Conservation (phyloP, 1,140 invertebrate species). For the Cydia pomonella region DNA sequence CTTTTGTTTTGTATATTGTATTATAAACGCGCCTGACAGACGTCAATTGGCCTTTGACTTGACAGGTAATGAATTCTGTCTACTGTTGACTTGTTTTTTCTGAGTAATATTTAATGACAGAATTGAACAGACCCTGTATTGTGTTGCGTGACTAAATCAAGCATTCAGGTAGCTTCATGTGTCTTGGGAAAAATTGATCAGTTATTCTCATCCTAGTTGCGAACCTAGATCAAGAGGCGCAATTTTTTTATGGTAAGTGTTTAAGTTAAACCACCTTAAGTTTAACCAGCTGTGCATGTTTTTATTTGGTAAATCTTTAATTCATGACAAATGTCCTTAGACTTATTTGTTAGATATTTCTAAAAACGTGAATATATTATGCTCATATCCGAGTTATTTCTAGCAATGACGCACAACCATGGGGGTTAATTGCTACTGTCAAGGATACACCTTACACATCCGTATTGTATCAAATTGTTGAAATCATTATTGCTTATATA, state of each 20-base stretch:
- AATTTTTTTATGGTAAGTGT: background rate
- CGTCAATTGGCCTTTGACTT: background rate
- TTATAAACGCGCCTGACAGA: background rate
- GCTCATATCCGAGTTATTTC: background rate
- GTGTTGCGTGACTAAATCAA: constrained; percentile 24
- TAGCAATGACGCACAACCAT: constrained; percentile 20
- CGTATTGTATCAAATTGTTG: background rate
- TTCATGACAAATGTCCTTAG: background rate
- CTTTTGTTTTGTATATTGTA: too few relatives aligned
- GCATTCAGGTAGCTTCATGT: constrained; percentile 7
- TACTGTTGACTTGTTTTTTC: background rate
- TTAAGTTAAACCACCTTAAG: background rate
- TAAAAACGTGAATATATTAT: background rate
- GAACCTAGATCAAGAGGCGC: background rate
- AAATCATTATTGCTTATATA: too few relatives aligned
- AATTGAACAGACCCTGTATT: constrained; percentile 15
- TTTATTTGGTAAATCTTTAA: background rate
- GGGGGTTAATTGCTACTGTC: background rate
- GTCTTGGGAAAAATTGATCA: constrained; percentile 6
- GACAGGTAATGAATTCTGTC: background rate
- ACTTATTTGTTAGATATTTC: background rate
- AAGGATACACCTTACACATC: background rate
- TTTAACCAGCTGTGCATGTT: too few relatives aligned
- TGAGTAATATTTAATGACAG: constrained; percentile 16
- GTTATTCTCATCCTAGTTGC: constrained; percentile 17